These are phyloP conservation scores for Elanoides forficatus DNA, from an alignment of 2,113 vertebrate species.

Conservation along the genomic window DNA sequence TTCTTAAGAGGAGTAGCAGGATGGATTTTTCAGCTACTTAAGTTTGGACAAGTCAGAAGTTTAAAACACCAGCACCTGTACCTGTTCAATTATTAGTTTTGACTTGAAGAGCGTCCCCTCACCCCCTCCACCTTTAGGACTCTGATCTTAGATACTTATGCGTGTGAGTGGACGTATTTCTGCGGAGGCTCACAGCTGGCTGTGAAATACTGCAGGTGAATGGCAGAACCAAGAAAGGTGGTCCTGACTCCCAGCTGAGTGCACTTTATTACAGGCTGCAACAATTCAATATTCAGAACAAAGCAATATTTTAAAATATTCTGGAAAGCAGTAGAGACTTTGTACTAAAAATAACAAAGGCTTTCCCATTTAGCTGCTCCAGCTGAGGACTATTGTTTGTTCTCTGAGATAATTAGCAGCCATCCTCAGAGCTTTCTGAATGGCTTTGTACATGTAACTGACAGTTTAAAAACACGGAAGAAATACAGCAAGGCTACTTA, in stretches of 20 bases:
- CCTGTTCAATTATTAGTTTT: neutral
- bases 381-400: conserved; percentile 31
- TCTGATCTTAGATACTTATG: neutral
- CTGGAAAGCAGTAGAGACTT: neutral
- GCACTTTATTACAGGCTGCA: neutral
- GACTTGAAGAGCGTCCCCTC: neutral
- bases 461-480: neutral
- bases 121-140: neutral
- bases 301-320: neutral
- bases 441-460: neutral
- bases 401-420: conserved; percentile 22
- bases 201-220: neutral
- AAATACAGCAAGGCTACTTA: neutral
- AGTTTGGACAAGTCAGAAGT: neutral
- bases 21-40: neutral
- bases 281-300: conserved; percentile 2
- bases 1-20: neutral
- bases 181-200: neutral
- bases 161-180: neutral
- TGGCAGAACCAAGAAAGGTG: neutral
- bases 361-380: neutral
- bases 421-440: neutral
- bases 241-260: neutral
- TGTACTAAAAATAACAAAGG: conserved; percentile 27
- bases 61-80: neutral